A percentile compares a stretch with the other conserved stretches of the same genome.
phyloP scores from a whole-genome alignment of 2,797 vertebrate species.

The Phataginus tetradactyla region DNA sequence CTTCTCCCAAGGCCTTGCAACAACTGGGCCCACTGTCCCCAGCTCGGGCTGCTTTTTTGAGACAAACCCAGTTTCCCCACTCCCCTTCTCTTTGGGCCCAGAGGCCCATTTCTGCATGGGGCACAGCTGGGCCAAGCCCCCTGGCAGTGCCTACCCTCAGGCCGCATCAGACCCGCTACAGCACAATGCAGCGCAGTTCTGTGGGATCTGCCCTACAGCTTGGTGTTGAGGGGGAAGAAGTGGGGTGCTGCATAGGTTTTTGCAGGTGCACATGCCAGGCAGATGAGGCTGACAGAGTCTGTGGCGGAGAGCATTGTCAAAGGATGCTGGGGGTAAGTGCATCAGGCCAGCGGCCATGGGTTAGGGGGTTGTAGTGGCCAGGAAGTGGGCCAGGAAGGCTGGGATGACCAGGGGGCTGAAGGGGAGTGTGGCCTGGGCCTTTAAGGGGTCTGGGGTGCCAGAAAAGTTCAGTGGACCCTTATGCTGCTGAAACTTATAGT shows the following conservation, averaged over 20 bases:
- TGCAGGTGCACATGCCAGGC: slow-evolving; percentile 85
- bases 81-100: neutral
- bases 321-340: slow-evolving; percentile 72
- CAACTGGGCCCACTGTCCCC: neutral
- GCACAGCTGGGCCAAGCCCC: neutral
- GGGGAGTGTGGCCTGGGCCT: slow-evolving; percentile 77
- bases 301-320: slow-evolving; percentile 84
- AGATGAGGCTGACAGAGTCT: slow-evolving; percentile 85
- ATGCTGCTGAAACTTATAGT: too few relatives aligned
- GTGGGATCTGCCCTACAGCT: slow-evolving; percentile 79
- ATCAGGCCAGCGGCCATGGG: slow-evolving; percentile 81
- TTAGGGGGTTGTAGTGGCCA: slow-evolving; percentile 82
- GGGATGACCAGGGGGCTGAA: slow-evolving; percentile 85
- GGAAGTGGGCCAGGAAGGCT: slow-evolving; percentile 87
- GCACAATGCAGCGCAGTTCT: fast-evolving
- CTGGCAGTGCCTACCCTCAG: neutral
- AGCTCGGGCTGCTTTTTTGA: neutral
- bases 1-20: neutral
- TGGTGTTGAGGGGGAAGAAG: slow-evolving; percentile 86
- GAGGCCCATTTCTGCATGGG: neutral
- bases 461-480: slow-evolving; percentile 80
- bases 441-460: slow-evolving; percentile 82
- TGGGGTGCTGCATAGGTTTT: slow-evolving; percentile 84
- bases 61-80: neutral
- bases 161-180: neutral